Conservation (phyloP, 2,113 vertebrate genomes). For the Rhabdomys dilectus region DNA sequence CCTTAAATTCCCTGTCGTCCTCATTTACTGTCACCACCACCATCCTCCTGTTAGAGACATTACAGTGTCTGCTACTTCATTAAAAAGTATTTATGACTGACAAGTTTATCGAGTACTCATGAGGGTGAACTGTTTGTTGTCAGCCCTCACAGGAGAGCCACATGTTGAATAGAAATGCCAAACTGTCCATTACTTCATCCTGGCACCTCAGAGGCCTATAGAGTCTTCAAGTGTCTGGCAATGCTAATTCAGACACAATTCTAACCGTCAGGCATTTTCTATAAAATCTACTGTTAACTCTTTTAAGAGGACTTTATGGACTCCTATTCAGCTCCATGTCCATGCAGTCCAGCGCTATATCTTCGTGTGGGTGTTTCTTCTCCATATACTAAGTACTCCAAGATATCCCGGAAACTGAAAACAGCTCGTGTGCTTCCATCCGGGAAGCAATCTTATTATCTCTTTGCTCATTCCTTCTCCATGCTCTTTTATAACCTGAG, state of each 20-base stretch:
- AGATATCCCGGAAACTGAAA: slow-evolving; percentile 5
- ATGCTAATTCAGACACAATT: background rate
- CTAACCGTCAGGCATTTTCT: background rate
- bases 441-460: background rate
- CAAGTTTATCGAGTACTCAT: background rate
- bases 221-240: background rate
- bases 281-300: background rate
- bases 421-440: background rate
- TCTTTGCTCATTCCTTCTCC: background rate
- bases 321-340: background rate
- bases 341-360: background rate
- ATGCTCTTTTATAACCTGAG: background rate
- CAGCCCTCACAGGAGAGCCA: background rate
- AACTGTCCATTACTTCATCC: slow-evolving; percentile 9
- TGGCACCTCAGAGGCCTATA: background rate
- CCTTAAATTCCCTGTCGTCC: background rate
- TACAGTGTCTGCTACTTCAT: background rate
- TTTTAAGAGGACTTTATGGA: background rate
- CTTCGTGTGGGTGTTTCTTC: background rate
- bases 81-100: background rate
- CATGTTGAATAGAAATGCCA: background rate
- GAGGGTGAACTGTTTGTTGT: background rate
- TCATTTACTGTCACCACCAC: background rate
- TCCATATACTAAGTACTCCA: background rate
- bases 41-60: background rate